Base-by-base conservation (phyloP, 1,140 invertebrate genomes). In the Nilaparvata lugens region DNA sequence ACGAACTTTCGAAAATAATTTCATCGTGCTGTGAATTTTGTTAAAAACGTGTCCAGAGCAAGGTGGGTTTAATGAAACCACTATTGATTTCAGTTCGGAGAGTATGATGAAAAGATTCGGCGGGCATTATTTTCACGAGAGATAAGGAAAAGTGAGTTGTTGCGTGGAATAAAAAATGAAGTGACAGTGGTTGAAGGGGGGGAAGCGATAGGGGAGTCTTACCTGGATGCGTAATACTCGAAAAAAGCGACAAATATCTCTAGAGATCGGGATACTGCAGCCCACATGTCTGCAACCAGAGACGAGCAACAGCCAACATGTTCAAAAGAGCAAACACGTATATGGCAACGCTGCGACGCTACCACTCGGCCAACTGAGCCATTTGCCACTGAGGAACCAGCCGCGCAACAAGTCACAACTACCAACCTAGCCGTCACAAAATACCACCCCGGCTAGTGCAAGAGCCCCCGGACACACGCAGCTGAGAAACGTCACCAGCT, bases 231-330 rank as follows among this genome's bases (percentile, higher is more conserved):
- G 73, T 88, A 88, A 74, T 87, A 87, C 70, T 88, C 85, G 78
- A 88, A 85, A 78, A 88, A 87, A 58, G 85, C 85, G 62, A 87
- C 84, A 62, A 88, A 77, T 70, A 87, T 84, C 75, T 88, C 85
- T 71, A 87, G 78, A 53, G 85, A 87, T 70, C 85, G 81, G 65
- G 84, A 81, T 73, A 88, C 84, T 52, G 85, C 83, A 58, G 84
- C 83, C 85, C 85, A 88, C 85, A 88, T 87, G 16, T 23, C 60
- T 23, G 51, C 25, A 7, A 11, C 31, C 31, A 35, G 7, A 6
- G 3, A 11, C 31, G 31, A 11, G 7, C 55, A 35, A 40, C 48
- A 18, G 21, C 57, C 2, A 18, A n/a, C 45, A 45, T 52, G 42
- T 24, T 58, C 57, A 40, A 52, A 28, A 25, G 40, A 48, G 35